Evolutionary conservation across 2,797 vertebrate genomes (phyloP), one percentile per base, ranked within the genome.

Genomic region (Triplophysa bombifrons): DNA sequence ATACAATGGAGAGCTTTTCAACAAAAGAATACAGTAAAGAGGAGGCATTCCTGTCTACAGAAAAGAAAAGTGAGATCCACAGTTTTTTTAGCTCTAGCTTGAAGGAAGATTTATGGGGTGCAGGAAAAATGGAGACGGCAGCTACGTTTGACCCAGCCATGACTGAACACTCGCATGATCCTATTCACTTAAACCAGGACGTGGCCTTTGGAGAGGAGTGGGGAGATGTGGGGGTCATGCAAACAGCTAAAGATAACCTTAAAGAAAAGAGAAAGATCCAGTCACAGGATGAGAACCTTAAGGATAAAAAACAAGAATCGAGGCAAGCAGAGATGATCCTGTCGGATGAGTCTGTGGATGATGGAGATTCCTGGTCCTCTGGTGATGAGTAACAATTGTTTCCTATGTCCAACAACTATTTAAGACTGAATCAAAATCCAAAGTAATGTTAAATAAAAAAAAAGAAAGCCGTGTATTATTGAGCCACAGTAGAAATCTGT

Each of bases 321-420:
- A 55, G 22, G 11, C 53, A 87, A n/a, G 86, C 27, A n/a, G 84
- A 87, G 27, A 38, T 69, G 3, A 84, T 87, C 44, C 87, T 88
- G 46, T 93, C 91, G 30, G 92, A 92, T 63, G 92, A 92, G 55
- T 93, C 91, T 11, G 89, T 90, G 30, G 88, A 76, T 48, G 92
- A 92, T 46, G 91, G 86, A 6, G 90, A 89, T 78, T 89, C 88
- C 20, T 92, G 92, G 93, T 94, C 92, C 0, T 93, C 92, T 51
- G 93, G 89, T 2, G 92, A 93, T 51, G 91, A 93, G 80, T 77
- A 84, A 34, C 58, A 20, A 51, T 12, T 38, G 44, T 38, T 38
- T n/a, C 34, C 17, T 64, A 1, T 16, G 8, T 17, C 60, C 27
- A 63, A 34, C 30, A 4, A 30, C 64, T 22, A 25, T 27, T 30